Base-by-base conservation (phyloP, 2,797 vertebrate species). In the Artibeus jamaicensis region DNA sequence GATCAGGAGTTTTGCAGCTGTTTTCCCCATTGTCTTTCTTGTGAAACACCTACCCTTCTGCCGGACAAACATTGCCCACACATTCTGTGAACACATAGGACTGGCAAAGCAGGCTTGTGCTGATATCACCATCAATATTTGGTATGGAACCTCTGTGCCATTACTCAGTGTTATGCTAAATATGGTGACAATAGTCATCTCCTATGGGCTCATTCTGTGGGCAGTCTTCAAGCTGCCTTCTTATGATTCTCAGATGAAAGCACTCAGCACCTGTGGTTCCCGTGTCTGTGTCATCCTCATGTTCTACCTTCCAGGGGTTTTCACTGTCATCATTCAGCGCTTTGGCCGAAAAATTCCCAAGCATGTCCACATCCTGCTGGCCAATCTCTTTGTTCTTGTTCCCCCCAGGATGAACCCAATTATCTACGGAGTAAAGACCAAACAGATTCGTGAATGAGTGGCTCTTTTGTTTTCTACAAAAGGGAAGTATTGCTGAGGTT, bases 31-130 rank as follows among this genome's bases (percentile, higher is more conserved):
- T 21, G 89, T 97, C 46, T 95, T 97, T 32, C 92, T 96, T 34
- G 89, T 95, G 85, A 93, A 76, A n/a, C 29, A 26, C 9, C 79
- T 96, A 16, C 74, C 89, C 34, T 94, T 92, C 81, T 96, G 81
- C 50, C 9, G 0, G 10, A 86, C 79, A 68, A 53, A 96, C 29
- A 76, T 98, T 10, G 11, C 57, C 3, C 98, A 98, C 78, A 96
- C 96, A 0, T 98, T 92, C 94, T 99, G 98, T 32, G 98, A 98
- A 74, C 98, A 98, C 37, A 96, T 98, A 32, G 98, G 98, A 2
- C n/a, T 99, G 74, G 98, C 98, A 86, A 98, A 98, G 70, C 97
- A 98, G 16, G 98, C 98, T 62, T 98, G 98, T 39, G 97, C 98
- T 12, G 97, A 76, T 53, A 92, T 97, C 6, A 67, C 97, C 10